A percentile compares a stretch with the other conserved stretches of the same genome.
phyloP scores from a whole-genome alignment of 1,140 invertebrate genomes.

The Pristionchus pacificus region DNA sequence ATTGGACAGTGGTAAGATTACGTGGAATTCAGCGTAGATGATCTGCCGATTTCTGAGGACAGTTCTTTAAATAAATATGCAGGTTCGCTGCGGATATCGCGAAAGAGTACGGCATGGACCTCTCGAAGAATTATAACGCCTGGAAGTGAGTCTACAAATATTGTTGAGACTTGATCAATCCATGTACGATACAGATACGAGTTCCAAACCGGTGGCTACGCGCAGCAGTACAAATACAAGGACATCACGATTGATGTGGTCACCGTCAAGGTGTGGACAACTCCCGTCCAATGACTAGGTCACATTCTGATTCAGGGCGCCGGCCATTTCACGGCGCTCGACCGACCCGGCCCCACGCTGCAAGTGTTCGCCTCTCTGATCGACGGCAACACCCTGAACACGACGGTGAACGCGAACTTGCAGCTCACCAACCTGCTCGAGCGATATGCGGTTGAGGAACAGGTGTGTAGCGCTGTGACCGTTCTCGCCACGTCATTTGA shows the following conservation, averaged over 20 bases:
- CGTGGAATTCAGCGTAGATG: no score
- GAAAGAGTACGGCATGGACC: constrained; percentile 4
- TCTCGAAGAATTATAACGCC: constrained; percentile 20
- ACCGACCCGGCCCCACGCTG: constrained; percentile 60
- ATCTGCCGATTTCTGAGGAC: no score
- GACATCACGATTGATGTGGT: constrained; percentile 27
- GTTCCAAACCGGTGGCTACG: constrained; percentile 33
- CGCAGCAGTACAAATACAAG: constrained; percentile 20
- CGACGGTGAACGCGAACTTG: neutral
- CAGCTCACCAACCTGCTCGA: neutral
- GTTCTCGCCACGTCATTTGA: neutral
- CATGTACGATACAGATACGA: constrained; percentile 23
- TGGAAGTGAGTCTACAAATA: constrained; percentile 9
- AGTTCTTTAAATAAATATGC: no score
- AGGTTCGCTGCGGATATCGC: constrained; percentile 58
- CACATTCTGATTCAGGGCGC: constrained; percentile 59
- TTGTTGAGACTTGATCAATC: no score
- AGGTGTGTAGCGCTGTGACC: no score
- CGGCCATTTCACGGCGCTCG: constrained; percentile 64
- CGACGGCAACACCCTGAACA: constrained; percentile 9
- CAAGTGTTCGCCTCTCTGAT: constrained; percentile 57
- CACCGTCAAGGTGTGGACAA: constrained; percentile 34
- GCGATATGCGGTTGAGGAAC: neutral
- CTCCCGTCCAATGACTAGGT: no score
- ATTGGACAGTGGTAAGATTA: constrained; percentile 65